Percentiles rank a stretch among this genome's conserved stretches.
Conservation (phyloP, 2,113 vertebrate species). For the Vireo altiloquus region DNA sequence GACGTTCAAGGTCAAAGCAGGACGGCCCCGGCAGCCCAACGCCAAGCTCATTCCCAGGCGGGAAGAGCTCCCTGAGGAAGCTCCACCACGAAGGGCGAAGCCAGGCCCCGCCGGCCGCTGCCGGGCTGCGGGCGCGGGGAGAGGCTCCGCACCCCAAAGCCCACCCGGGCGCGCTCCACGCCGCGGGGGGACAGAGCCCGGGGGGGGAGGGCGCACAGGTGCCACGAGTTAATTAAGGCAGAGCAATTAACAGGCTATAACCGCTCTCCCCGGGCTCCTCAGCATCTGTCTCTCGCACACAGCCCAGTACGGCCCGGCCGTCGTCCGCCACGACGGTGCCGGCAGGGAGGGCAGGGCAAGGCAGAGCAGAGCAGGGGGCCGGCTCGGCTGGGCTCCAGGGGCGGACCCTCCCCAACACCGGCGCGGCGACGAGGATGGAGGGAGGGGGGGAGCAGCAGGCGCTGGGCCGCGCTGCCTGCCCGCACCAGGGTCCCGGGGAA, state of each 20-base stretch:
- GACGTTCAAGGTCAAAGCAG: constrained; percentile 12
- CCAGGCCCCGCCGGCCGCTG: not conserved
- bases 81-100: not conserved
- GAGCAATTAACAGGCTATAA: not conserved
- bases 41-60: not conserved
- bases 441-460: not conserved
- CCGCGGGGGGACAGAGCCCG: not conserved
- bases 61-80: not conserved
- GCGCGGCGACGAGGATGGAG: too few species aligned
- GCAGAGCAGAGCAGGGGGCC: not conserved
- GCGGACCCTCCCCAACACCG: not conserved
- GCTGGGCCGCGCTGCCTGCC: not conserved
- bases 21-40: not conserved
- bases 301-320: too few species aligned
- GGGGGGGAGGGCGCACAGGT: not conserved
- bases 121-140: too few species aligned
- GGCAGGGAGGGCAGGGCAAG: not conserved
- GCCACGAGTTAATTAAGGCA: not conserved
- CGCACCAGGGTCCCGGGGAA: too few species aligned
- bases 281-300: not conserved
- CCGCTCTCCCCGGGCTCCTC: not conserved
- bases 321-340: not conserved
- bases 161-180: not conserved
- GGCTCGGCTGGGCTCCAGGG: not conserved
- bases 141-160: not conserved